Base-by-base conservation (phyloP, 2,113 vertebrate species). In the Megaptera novaeangliae region DNA sequence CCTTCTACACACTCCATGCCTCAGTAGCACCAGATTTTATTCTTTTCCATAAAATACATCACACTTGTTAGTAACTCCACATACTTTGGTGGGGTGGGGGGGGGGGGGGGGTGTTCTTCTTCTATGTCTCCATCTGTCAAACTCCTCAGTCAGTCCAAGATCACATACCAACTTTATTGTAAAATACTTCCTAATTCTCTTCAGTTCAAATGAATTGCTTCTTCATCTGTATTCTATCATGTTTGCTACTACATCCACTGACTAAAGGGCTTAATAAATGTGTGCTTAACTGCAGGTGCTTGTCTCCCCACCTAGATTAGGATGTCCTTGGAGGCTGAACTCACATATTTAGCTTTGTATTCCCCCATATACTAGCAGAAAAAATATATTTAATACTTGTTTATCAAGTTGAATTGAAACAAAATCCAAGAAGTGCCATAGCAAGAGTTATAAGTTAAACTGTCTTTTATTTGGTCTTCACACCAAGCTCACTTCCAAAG, bases 331-430 rank as follows among this genome's bases (percentile, higher is more conserved):
- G 44, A 81, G 55, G 39, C 27, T 90, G 57, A 64, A 71, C 13
- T 90, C 61, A 66, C 11, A 93, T 49, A 74, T 75, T 96, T 87
- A n/a, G 29, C 46, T 77, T 83, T 72, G 25, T 52, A 68, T 46
- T 49, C 46, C 44, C 44, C 31, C 49, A 92, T 78, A 87, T 49
- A 64, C 21, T 57, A 68, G 17, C 55, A 61, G 41, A 41, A 92
- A 94, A 80, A 66, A 92, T n/a, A 36, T 49, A 57, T n/a, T 69
- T 77, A 80, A 87, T 72, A 63, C 27, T 39, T 85, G 11, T 77
- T 78, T 85, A 88, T 91, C 41, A 72, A 74, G 84, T 25, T 80
- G 17, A 96, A 75, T 69, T 95, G 82, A 91, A 93, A 93, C 21
- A 80, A 88, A 71, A 91, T 39, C 17, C 49, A 93, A 81, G 74